These are phyloP conservation scores for zebrafish (Danio rerio) DNA, from an alignment of 2,113 vertebrate species.

Conservation along the genomic window GRCz12tu NC_133189.1:32167501-32168000, in stretches of 20 bases:
- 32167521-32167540: too few relatives aligned
- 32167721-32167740: constrained; percentile 41
- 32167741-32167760: constrained; percentile 47
- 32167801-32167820: constrained; percentile 42
- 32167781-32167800: constrained; percentile 47
- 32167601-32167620: too few relatives aligned
- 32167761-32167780: constrained; percentile 31
- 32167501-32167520: too few relatives aligned
- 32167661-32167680: too few relatives aligned
- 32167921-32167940: constrained; percentile 10
- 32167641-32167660: too few relatives aligned
- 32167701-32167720: constrained; percentile 30
- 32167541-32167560: too few relatives aligned
- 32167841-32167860: constrained; percentile 29
- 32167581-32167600: too few relatives aligned
- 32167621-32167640: too few relatives aligned
- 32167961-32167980: constrained; percentile 11
- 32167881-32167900: too few relatives aligned
- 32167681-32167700: neutral
- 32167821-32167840: constrained; percentile 35
- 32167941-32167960: constrained; percentile 29
- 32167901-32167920: neutral
- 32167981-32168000: constrained; percentile 49
- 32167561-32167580: too few relatives aligned
- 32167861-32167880: constrained; percentile 23